Evolutionary conservation across 2,888 invertebrate species (phyloP).

Genomic region (Chelonus formosanus): DNA sequence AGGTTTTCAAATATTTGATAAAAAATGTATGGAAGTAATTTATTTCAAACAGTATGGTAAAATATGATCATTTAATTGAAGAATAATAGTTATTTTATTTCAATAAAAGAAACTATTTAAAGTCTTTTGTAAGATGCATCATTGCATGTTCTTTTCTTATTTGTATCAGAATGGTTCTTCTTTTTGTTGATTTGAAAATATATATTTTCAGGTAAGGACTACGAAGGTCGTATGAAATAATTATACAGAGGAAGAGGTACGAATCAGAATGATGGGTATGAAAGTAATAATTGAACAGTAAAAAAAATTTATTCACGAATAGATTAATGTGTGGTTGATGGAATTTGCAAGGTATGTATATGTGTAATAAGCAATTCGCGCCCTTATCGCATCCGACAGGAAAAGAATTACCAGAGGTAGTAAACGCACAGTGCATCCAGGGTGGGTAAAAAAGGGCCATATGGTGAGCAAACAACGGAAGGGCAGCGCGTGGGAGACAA

Average conservation of each 20-base stretch:
- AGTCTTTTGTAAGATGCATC: no score
- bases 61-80: no score
- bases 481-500: slow-evolving; percentile 53
- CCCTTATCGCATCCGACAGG: slow-evolving; percentile 12
- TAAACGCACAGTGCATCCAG: slow-evolving; percentile 19
- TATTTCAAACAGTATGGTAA: no score
- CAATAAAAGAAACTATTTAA: no score
- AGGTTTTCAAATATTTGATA: no score
- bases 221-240: no score
- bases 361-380: slow-evolving; percentile 20
- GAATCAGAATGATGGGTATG: not conserved
- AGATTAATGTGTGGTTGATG: slow-evolving; percentile 22
- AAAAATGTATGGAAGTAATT: no score
- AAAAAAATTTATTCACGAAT: slow-evolving; percentile 2
- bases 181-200: not conserved
- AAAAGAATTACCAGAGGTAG: not conserved
- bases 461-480: slow-evolving; percentile 55
- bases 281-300: not conserved
- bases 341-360: slow-evolving; percentile 26
- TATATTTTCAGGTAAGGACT: not conserved
- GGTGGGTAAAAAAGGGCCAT: slow-evolving; percentile 50
- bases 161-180: not conserved
- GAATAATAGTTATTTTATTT: no score
- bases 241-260: no score
- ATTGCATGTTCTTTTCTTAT: not conserved